Conservation (phyloP, 2,797 vertebrate genomes). For the Smutsia temminckii region DNA sequence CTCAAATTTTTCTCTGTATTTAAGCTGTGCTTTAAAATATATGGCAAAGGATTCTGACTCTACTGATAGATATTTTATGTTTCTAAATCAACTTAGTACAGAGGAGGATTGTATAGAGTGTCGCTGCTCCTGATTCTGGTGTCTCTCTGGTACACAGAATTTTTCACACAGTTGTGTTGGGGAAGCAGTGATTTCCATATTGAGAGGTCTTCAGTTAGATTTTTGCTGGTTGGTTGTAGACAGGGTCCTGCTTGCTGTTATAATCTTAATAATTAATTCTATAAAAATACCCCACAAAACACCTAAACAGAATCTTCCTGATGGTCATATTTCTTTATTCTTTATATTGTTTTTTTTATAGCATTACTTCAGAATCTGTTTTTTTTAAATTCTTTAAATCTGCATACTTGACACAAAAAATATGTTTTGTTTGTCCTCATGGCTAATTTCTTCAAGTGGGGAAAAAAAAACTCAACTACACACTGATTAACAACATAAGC, state of each 20-base stretch:
- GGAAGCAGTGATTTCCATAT: not conserved
- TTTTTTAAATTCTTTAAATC: constrained; percentile 19
- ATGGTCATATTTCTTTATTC: not conserved
- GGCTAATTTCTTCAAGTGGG: constrained; percentile 34
- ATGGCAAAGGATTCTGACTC: not conserved
- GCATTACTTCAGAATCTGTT: not conserved
- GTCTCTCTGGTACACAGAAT: not conserved
- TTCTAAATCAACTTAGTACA: not conserved
- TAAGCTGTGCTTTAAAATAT: not conserved
- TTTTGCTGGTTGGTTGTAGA: not conserved
- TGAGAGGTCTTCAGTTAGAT: not conserved
- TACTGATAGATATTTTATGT: not conserved
- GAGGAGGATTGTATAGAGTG: not conserved
- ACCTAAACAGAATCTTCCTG: not conserved
- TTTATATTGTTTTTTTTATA: not conserved
- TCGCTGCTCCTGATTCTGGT: not conserved
- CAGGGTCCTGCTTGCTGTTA: not conserved
- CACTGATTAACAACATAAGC: constrained; percentile 16
- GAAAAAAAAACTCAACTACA: constrained; percentile 32
- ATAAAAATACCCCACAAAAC: not conserved
- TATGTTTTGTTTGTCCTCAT: constrained; percentile 52
- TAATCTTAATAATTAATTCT: not conserved
- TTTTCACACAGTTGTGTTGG: not conserved
- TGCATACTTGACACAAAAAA: constrained; percentile 40
- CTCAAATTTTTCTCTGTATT: not conserved